These are phyloP conservation scores for Tolypeutes matacus DNA, from an alignment of 2,797 vertebrate genomes.

Conservation along the genomic window DNA sequence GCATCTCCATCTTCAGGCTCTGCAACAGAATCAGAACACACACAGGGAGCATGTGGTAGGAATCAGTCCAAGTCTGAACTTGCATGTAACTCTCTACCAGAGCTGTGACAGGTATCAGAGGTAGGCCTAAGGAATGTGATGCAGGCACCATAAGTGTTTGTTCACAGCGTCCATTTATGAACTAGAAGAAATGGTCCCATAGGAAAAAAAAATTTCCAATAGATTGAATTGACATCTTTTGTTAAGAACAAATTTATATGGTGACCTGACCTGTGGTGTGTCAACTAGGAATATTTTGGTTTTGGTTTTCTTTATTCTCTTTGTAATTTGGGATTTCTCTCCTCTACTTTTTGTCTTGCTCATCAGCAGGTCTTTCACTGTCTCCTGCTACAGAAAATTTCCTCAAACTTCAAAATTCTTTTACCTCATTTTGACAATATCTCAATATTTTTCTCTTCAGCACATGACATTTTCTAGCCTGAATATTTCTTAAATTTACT, in stretches of 20 bases:
- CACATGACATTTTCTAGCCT: neutral
- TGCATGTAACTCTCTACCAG: neutral
- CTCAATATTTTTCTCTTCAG: neutral
- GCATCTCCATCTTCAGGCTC: neutral
- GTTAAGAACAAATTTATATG: neutral
- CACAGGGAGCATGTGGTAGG: neutral
- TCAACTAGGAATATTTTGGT: neutral
- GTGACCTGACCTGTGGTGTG: neutral
- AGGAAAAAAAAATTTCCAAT: neutral
- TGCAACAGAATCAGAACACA: neutral
- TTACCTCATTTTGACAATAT: neutral
- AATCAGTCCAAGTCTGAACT: neutral
- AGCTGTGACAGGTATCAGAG: neutral
- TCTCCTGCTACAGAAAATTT: neutral
- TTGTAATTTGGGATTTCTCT: neutral
- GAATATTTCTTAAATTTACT: slow-evolving; percentile 1
- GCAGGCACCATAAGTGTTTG: neutral
- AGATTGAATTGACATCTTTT: neutral
- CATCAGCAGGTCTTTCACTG: neutral
- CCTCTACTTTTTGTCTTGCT: neutral
- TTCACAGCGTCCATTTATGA: neutral
- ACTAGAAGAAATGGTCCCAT: neutral
- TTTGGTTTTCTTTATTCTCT: neutral
- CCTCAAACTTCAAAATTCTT: neutral
- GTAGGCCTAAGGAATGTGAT: neutral